These are phyloP conservation scores for Bovichtus diacanthus DNA, from an alignment of 2,797 vertebrate species.

Conservation along the genomic window DNA sequence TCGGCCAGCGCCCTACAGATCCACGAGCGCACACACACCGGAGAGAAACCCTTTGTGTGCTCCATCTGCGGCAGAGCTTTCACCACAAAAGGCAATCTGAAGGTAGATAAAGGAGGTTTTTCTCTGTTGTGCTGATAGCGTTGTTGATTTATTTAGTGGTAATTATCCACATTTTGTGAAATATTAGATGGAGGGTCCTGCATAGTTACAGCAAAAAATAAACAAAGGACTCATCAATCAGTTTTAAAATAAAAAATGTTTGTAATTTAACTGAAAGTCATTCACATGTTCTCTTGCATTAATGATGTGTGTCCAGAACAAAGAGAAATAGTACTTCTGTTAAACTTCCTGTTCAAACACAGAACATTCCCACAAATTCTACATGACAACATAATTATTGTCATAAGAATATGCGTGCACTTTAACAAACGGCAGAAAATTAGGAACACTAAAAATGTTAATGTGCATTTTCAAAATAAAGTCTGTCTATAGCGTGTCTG, in stretches of 20 bases:
- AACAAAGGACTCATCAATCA: neutral
- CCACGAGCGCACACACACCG: slow-evolving; percentile 98
- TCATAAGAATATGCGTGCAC: neutral
- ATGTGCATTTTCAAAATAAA: slow-evolving; percentile 15
- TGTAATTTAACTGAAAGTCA: neutral
- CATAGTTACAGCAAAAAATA: neutral
- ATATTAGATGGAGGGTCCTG: neutral
- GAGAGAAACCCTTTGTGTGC: slow-evolving; percentile 98
- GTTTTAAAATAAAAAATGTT: neutral
- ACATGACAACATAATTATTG: neutral
- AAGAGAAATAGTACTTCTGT: neutral
- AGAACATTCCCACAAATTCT: neutral
- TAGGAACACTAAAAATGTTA: neutral
- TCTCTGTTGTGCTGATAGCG: neutral
- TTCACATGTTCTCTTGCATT: neutral
- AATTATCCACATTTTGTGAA: neutral
- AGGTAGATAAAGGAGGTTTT: slow-evolving; percentile 83
- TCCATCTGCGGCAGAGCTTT: slow-evolving; percentile 97
- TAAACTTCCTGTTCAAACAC: neutral
- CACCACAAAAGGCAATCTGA: slow-evolving; percentile 99
- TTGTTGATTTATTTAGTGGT: neutral
- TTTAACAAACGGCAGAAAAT: neutral
- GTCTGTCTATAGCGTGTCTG: neutral
- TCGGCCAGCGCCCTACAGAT: slow-evolving; percentile 99
- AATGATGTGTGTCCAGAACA: neutral